A percentile compares a stretch with the other conserved stretches of the same genome.
These are phyloP conservation scores for Cheilinus undulatus DNA, from an alignment of 2,113 vertebrate species.

Conservation along the genomic window DNA sequence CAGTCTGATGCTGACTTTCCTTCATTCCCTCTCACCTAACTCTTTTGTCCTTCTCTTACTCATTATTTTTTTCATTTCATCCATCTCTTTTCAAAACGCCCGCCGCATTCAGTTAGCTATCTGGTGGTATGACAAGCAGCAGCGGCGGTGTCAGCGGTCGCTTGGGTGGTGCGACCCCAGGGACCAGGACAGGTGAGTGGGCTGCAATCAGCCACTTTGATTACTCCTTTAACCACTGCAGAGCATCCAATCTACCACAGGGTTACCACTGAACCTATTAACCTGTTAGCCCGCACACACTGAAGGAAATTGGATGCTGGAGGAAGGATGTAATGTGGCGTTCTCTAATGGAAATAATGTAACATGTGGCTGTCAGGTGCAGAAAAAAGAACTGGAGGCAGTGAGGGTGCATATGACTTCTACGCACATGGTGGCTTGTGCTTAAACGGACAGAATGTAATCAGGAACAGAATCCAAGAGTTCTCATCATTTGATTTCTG, in stretches of 20 bases:
- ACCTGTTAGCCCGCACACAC: slow-evolving; percentile 47
- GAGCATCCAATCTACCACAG: slow-evolving; percentile 62
- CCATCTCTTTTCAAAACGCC: slow-evolving; percentile 37
- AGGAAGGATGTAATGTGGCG: slow-evolving; percentile 50
- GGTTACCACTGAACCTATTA: slow-evolving; percentile 66
- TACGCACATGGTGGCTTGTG: not conserved
- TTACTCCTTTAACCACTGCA: slow-evolving; percentile 69
- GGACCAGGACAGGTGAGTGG: slow-evolving; percentile 66
- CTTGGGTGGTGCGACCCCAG: slow-evolving; percentile 50
- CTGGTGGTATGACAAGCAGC: slow-evolving; percentile 37
- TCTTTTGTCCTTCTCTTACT: slow-evolving; percentile 28
- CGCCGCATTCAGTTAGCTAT: slow-evolving; percentile 56
- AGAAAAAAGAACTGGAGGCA: slow-evolving; percentile 13
- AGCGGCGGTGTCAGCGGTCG: not conserved
- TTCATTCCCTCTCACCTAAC: slow-evolving; percentile 7
- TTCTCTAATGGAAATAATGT: slow-evolving; percentile 53
- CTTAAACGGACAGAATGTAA: too few relatives aligned
- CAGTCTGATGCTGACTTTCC: slow-evolving; percentile 18
- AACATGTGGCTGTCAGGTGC: slow-evolving; percentile 35
- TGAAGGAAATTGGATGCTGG: slow-evolving; percentile 59
- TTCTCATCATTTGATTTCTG: not conserved
- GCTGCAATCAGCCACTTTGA: slow-evolving; percentile 68
- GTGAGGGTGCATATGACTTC: not conserved
- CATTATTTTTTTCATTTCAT: slow-evolving; percentile 38
- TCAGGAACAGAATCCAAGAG: not conserved